Evolutionary conservation across 1,140 invertebrate species (phyloP), one percentile per base, ranked within the genome.

Genomic region (Homalodisca vitripennis): DNA sequence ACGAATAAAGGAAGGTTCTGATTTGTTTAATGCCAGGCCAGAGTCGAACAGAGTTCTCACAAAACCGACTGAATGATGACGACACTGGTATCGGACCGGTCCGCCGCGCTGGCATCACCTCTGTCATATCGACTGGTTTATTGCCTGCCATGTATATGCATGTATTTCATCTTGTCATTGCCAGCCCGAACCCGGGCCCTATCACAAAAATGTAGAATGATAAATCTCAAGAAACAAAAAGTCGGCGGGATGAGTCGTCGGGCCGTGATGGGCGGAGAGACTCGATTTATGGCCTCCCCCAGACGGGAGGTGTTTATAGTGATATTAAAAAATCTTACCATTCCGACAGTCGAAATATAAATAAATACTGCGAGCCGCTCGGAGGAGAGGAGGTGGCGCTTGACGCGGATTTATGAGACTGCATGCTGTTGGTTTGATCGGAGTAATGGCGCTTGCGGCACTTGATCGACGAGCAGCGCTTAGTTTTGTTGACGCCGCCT

Each of bases 281-380:
- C 17, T 1, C 29, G 57, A 69, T 63, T 69, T 69, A 69, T 64
- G 41, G 57, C 60, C 60, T 26, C 32, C 60, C 27, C 24, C 46
- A 47, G 67, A 68, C 67, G 57, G 67, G 67, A 68, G 34, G 68
- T 64, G 68, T 69, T 69, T 69, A 69, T 69, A 63, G 68, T 69
- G 62, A 69, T 69, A 69, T 69, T 64, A 69, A 69, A 69, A 69
- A 69, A 69, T 64, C 60, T 64, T 64, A 63, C 68, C 20, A 32
- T 41, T 69, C 68, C 32, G 68, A 69, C 68, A 69, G 57, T 64
- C 68, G 60, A 69, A 69, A 69, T 69, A 69, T 69, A 64, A 69
- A 69, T 69, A 69, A 69, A 69, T 69, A 60, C 55, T 6, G 12
- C 12, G 12, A 6, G 24, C 10, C 29, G 55, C 55, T 10, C 24